Conservation (phyloP, 2,797 vertebrate species). For the Echiichthys vipera region DNA sequence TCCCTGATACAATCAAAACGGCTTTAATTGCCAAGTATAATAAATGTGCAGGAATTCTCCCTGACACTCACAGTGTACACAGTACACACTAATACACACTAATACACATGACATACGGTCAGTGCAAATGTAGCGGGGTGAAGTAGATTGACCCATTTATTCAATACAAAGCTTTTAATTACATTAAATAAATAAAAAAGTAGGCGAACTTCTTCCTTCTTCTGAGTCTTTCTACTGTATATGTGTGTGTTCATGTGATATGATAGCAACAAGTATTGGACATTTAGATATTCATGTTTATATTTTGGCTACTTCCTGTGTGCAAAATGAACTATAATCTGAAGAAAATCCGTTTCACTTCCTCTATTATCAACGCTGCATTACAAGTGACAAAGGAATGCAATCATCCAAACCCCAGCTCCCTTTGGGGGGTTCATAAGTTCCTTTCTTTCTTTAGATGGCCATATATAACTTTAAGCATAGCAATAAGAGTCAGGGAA, state of each 20-base stretch:
- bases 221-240: not conserved
- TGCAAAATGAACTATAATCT: not conserved
- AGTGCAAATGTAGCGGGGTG: not conserved
- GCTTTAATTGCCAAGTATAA: constrained; percentile 27
- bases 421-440: not conserved
- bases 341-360: constrained; percentile 4
- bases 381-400: constrained; percentile 17
- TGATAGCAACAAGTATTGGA: not conserved
- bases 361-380: constrained; percentile 29
- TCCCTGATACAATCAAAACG: constrained; percentile 25
- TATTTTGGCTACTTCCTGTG: not conserved
- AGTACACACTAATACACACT: not conserved
- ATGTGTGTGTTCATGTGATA: not conserved
- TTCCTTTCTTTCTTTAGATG: constrained; percentile 5
- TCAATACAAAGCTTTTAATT: not conserved
- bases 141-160: not conserved
- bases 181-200: not conserved
- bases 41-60: constrained; percentile 10
- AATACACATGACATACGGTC: not conserved
- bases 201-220: not conserved
- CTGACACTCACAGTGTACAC: not conserved
- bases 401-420: constrained; percentile 20
- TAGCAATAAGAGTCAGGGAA: not conserved
- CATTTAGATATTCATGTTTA: not conserved
- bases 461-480: not conserved